phyloP scores from a whole-genome alignment of 1,140 invertebrate genomes.

The Dinothrombium tinctorium region DNA sequence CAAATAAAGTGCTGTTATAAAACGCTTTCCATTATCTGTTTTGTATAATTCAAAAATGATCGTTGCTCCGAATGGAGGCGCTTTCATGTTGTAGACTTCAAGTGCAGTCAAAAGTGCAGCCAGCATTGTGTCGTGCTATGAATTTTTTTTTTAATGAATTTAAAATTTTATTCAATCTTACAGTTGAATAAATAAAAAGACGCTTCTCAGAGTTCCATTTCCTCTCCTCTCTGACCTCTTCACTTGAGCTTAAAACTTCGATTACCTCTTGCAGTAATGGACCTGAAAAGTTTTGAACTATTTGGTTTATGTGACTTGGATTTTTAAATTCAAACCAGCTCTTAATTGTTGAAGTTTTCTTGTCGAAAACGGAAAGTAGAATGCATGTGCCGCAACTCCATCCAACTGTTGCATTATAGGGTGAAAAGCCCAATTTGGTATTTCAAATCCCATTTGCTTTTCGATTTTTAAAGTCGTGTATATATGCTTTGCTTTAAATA shows the following conservation, averaged over 20 bases:
- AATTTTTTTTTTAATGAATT: no score
- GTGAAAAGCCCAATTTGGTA: constrained; percentile 6
- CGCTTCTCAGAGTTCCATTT: not conserved
- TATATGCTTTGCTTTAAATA: constrained; percentile 4
- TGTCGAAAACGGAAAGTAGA: constrained; percentile 5
- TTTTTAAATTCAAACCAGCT: constrained; percentile 2
- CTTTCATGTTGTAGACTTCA: not conserved
- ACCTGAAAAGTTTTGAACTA: constrained; percentile 1
- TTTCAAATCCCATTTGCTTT: not conserved
- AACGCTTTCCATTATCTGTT: not conserved
- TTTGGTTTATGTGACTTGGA: no score
- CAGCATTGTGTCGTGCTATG: constrained; percentile 10
- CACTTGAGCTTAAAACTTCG: no score
- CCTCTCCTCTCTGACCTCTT: no score
- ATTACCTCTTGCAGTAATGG: constrained; percentile 5
- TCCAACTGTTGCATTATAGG: not conserved
- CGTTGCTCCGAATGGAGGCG: not conserved
- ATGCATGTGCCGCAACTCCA: constrained; percentile 6
- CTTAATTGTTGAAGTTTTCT: constrained; percentile 7
- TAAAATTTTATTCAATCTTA: no score
- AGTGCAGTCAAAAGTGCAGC: constrained; percentile 8
- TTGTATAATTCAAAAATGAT: constrained; percentile 1
- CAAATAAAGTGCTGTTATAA: not conserved
- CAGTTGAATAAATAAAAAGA: constrained; percentile 34
- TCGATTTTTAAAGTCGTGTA: constrained; percentile 7